These are phyloP conservation scores for Hippocampus barbouri DNA, from an alignment of 2,113 vertebrate genomes.

Conservation along the genomic window DNA sequence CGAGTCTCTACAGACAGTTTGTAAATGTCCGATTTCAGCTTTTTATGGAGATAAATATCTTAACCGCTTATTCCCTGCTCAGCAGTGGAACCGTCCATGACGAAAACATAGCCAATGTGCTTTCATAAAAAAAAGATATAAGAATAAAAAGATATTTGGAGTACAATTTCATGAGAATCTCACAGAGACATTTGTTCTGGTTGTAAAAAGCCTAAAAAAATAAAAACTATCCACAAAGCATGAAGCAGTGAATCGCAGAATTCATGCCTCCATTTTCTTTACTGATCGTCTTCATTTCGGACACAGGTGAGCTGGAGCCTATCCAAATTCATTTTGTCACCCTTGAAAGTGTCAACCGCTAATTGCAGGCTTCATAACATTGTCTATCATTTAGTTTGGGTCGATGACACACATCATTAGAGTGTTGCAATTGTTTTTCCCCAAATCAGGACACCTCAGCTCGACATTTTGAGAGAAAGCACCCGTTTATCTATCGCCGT, in stretches of 20 bases:
- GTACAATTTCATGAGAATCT: not conserved
- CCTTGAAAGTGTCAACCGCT: no score
- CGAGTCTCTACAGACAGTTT: slow-evolving; percentile 16
- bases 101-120: not conserved
- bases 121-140: not conserved
- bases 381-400: not conserved
- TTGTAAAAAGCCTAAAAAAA: not conserved
- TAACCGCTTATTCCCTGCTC: not conserved
- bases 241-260: not conserved
- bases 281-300: no score
- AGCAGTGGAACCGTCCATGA: slow-evolving; percentile 5
- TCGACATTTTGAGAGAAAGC: not conserved
- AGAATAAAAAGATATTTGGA: not conserved
- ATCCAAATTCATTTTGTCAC: no score
- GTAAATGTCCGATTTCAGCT: slow-evolving; percentile 33
- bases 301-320: no score
- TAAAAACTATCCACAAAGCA: not conserved
- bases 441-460: not conserved
- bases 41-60: slow-evolving; percentile 15
- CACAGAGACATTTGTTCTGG: not conserved
- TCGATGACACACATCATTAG: not conserved
- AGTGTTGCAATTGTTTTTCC: not conserved
- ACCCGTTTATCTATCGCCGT: not conserved
- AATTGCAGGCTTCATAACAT: no score
- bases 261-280: no score